A percentile compares a stretch with the other conserved stretches of the same genome.
These are phyloP conservation scores for Trichechus manatus DNA, from an alignment of 2,113 vertebrate genomes.

Conservation along the genomic window DNA sequence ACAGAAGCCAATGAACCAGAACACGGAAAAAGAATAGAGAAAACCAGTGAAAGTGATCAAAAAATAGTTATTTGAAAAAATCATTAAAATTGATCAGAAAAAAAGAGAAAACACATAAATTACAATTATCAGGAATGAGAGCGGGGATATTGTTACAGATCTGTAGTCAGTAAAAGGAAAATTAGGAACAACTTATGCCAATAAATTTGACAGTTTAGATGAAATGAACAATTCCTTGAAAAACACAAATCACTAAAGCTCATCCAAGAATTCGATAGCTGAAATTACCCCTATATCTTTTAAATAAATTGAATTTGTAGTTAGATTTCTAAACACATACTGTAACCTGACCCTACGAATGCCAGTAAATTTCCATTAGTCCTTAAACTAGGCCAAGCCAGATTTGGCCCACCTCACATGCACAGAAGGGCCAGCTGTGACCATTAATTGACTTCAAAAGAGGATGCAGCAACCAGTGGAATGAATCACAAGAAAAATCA, in stretches of 20 bases:
- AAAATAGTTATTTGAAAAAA: not conserved
- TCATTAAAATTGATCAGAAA: not conserved
- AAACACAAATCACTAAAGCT: not conserved
- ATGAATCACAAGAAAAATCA: no score
- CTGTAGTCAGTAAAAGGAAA: no score
- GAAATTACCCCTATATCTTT: not conserved
- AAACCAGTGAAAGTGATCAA: not conserved
- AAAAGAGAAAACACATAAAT: not conserved
- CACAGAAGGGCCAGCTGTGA: no score
- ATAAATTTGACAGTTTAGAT: no score
- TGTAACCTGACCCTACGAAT: no score
- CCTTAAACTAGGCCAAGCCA: no score
- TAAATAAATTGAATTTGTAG: not conserved
- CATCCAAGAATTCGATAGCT: not conserved
- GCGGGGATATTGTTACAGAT: not conserved
- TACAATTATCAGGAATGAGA: not conserved
- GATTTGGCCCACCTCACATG: no score
- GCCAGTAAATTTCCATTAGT: no score
- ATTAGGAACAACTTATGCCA: no score
- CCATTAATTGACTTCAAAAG: no score
- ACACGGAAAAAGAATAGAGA: not conserved
- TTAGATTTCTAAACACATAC: constrained; percentile 37
- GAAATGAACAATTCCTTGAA: no score
- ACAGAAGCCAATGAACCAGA: not conserved
- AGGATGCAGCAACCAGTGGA: no score